Percentiles rank a stretch among this genome's conserved stretches.
phyloP scores from a whole-genome alignment of 2,888 invertebrate species.

The Doris montereyensis region DNA sequence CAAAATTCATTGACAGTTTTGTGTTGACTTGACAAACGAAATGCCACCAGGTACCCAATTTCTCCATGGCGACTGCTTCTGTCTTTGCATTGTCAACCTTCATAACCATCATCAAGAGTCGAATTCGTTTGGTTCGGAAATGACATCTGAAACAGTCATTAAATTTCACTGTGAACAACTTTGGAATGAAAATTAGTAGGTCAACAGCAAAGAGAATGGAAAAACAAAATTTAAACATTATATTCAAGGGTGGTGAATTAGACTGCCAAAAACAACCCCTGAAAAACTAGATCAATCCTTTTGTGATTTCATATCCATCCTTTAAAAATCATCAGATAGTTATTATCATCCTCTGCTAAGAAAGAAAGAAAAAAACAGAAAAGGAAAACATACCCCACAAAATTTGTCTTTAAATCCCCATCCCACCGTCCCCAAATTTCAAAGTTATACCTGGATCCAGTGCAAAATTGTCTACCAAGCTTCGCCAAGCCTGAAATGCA shows the following conservation, averaged over 20 bases:
- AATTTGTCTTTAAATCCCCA: no score
- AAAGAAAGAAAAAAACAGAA: no score
- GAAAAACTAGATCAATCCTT: no score
- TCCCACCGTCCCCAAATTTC: no score
- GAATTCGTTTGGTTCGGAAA: constrained; percentile 63
- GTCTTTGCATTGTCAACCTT: constrained; percentile 63
- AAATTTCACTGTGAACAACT: no score
- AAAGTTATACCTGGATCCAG: constrained; percentile 61
- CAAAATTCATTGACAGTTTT: constrained; percentile 61
- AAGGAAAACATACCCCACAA: no score
- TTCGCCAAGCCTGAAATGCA: constrained; percentile 65
- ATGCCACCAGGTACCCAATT: constrained; percentile 68
- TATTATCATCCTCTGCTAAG: no score
- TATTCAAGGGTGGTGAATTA: no score
- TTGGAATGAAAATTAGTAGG: background rate
- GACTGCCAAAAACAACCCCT: no score
- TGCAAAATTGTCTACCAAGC: constrained; percentile 67
- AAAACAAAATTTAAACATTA: no score
- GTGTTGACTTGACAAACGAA: constrained; percentile 59
- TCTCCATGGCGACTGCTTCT: constrained; percentile 64
- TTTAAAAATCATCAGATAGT: no score
- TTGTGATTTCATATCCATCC: no score
- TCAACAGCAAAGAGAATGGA: background rate
- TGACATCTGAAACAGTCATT: constrained; percentile 62
- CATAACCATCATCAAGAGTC: constrained; percentile 70